Percentiles rank a stretch among this genome's conserved stretches.
These are phyloP conservation scores for Himalopsyche phryganea DNA, from an alignment of 1,140 invertebrate species.

Conservation along the genomic window DNA sequence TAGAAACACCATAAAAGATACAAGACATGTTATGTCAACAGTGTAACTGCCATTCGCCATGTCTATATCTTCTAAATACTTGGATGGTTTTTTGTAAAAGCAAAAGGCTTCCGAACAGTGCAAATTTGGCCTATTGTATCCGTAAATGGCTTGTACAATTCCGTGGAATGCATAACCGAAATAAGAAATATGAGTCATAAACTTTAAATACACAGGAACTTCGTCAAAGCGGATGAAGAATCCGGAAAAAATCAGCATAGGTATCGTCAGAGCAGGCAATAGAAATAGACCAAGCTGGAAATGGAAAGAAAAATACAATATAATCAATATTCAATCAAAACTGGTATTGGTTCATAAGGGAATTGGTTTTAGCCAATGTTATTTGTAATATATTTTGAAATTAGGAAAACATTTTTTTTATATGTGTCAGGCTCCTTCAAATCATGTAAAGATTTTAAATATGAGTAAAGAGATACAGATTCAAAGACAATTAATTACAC, in stretches of 20 bases:
- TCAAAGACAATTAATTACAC: no score
- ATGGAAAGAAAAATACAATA: constrained; percentile 35
- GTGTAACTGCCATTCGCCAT: constrained; percentile 55
- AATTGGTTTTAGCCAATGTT: no score
- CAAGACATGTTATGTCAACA: constrained; percentile 70
- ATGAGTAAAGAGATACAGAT: no score
- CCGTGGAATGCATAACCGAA: constrained; percentile 81
- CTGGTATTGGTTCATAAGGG: no score
- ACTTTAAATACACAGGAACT: constrained; percentile 67
- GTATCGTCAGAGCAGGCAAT: constrained; percentile 75
- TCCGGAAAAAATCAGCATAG: constrained; percentile 80
- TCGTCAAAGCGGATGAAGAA: constrained; percentile 81
- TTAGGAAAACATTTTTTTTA: no score
- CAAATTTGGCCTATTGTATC: constrained; percentile 57
- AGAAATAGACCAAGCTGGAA: constrained; percentile 75
- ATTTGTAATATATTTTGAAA: no score
- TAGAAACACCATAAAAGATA: constrained; percentile 56
- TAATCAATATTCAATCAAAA: no score
- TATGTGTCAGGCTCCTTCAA: no score
- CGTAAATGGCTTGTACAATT: constrained; percentile 70
- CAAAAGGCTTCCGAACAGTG: constrained; percentile 52
- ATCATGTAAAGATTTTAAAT: no score
- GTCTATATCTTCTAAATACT: constrained; percentile 50
- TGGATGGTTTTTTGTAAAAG: constrained; percentile 44
- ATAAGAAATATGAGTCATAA: constrained; percentile 70